phyloP scores from a whole-genome alignment of 2,888 invertebrate genomes.

The Idaea biselata region DNA sequence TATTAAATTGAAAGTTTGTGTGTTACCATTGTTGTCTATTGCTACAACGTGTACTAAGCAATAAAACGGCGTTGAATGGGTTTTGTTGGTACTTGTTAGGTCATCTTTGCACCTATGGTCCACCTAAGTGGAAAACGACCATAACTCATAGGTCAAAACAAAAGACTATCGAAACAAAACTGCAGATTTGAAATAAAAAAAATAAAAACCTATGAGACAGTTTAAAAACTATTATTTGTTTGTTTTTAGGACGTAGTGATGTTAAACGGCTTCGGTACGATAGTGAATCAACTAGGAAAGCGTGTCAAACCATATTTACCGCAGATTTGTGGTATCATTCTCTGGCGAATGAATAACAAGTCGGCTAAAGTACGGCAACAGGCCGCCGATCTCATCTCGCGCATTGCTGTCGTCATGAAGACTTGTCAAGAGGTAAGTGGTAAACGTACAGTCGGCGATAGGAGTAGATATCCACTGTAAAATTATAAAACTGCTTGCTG shows the following conservation, averaged over 20 bases:
- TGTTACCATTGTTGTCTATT: too few species aligned
- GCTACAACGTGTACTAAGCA: too few species aligned
- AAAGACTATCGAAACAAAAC: too few species aligned
- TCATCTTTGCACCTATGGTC: too few species aligned
- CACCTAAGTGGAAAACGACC: too few species aligned
- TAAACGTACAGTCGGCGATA: background rate
- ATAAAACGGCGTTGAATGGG: too few species aligned
- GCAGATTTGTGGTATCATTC: constrained; percentile 99
- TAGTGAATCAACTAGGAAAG: constrained; percentile 98
- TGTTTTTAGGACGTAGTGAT: constrained; percentile 94
- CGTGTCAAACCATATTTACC: constrained; percentile 99
- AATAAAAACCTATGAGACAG: background rate
- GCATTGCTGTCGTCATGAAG: constrained; percentile 99
- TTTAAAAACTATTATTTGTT: constrained; percentile 1
- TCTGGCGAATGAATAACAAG: constrained; percentile 99
- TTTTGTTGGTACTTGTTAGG: too few species aligned
- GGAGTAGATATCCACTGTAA: too few species aligned
- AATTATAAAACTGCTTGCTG: background rate
- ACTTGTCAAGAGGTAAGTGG: constrained; percentile 94
- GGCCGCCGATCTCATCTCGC: constrained; percentile 98
- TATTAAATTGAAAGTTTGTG: too few species aligned
- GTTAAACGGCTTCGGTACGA: constrained; percentile 99
- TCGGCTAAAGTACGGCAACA: constrained; percentile 99
- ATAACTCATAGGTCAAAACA: too few species aligned
- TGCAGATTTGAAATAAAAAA: background rate